Evolutionary conservation across 64 coral and sea anemone species (phyloP), one percentile per base, ranked within the genome.

Genomic region (Actinia tenebrosa): DNA sequence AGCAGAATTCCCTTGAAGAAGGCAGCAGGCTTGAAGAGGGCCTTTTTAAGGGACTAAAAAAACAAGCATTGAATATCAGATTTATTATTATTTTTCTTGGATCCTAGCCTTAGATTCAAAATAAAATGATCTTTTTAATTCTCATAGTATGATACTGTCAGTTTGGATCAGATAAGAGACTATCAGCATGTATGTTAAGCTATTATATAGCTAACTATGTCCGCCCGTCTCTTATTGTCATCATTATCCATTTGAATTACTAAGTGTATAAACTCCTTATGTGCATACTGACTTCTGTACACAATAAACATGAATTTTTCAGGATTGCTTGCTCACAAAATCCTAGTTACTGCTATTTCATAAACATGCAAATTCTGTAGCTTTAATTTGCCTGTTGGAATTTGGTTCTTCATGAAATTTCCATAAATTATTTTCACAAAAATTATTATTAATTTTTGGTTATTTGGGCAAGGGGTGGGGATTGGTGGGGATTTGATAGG

Each of bases 1-100:
- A 98, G 82, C 16, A 98, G 55, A 80, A 98, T 84, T 83, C 95
- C 95, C 75, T 98, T 98, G 84, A 98, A 98, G 89, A 99, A 99
- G 19, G 93, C 97, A 83, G 97, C 93, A 66, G 97, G 97, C 84
- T 95, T 99, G 80, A 99, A 99, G 1, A 99, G 86, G 19, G 97
- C 97, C 82, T 99, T 99, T 63, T 99, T 92, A 20, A 99, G 71
- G 83, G 93, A 81, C 97, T 99, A 60, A 43, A 87, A 92, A 79
- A 30, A 66, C 63, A 66, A 58, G 15, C 13, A 14, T 58, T 58
- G 0, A 66, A 66, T 19, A 0, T 66, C 22, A 66, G 4, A 37
- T 50, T 50, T 50, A 4, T 50, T 50, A 5, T 50, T 2, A 50
- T 5, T 50, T 50, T 50, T 50, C 3, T 50, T 5, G 47, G 3